A percentile compares a stretch with the other conserved stretches of the same genome.
Evolutionary conservation across 2,797 vertebrate species (phyloP).

Genomic region (Meriones psammophilus): DNA sequence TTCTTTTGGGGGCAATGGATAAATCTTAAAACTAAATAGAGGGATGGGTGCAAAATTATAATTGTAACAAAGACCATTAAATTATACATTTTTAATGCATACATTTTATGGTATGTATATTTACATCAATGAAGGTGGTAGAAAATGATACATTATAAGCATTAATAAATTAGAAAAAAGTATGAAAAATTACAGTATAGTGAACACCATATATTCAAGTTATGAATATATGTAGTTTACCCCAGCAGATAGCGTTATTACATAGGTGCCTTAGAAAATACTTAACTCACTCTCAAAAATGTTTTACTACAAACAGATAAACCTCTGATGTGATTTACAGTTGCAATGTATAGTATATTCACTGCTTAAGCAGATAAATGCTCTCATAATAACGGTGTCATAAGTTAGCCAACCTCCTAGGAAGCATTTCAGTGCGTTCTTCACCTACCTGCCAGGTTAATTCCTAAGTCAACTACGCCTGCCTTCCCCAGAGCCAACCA

Average conservation of each 20-base stretch:
- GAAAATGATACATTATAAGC: neutral
- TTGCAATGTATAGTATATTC: neutral
- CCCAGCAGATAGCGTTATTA: slow-evolving; percentile 15
- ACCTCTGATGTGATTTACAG: neutral
- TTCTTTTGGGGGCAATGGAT: neutral
- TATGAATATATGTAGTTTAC: neutral
- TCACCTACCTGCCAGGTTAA: neutral
- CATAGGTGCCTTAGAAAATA: neutral
- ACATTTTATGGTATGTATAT: neutral
- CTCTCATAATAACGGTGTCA: slow-evolving; percentile 1
- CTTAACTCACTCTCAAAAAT: neutral
- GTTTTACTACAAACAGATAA: slow-evolving; percentile 30
- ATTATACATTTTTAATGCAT: neutral
- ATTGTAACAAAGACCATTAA: neutral
- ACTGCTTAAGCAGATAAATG: neutral
- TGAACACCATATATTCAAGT: neutral
- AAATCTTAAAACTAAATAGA: neutral
- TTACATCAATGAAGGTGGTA: neutral
- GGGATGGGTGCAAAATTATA: neutral
- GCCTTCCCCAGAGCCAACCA: neutral
- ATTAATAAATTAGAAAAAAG: slow-evolving; percentile 24
- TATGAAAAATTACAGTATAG: neutral
- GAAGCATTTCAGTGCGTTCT: neutral
- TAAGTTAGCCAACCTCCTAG: neutral
- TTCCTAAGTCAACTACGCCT: neutral